Percentiles rank a stretch among this genome's conserved stretches.
Evolutionary conservation across 92 coral and sea anemone genomes (phyloP).

Genomic region (Heteractis magnifica): DNA sequence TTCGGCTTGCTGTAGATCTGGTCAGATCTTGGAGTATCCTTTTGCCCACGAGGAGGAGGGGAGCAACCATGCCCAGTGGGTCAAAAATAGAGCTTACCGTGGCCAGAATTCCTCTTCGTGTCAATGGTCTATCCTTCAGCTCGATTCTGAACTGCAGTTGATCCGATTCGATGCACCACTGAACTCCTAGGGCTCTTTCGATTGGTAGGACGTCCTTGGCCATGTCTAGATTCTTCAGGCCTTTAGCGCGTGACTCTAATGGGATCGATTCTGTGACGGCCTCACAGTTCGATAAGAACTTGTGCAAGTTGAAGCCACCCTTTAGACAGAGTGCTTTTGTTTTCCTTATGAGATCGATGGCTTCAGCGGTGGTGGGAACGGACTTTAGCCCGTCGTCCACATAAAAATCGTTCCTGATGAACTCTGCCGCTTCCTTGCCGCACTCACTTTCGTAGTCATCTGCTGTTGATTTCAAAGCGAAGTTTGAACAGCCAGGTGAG

Average conservation of each 20-base stretch:
- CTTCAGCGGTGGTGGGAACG: neutral
- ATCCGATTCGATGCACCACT: constrained; percentile 32
- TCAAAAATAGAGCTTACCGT: constrained; percentile 46
- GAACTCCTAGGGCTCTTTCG: neutral
- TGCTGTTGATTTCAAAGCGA: neutral
- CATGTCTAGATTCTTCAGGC: neutral
- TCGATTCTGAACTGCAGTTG: constrained; percentile 29
- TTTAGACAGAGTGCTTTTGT: neutral
- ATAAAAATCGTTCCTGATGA: neutral
- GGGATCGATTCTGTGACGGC: neutral
- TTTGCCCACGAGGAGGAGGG: constrained; percentile 40
- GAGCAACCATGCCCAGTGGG: constrained; percentile 54
- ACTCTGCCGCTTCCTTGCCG: neutral
- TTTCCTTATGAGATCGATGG: neutral
- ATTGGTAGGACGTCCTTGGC: neutral
- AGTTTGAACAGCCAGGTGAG: constrained; percentile 26
- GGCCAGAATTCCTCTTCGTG: constrained; percentile 50
- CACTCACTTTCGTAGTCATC: neutral
- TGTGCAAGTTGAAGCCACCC: constrained; percentile 8
- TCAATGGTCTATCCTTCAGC: constrained; percentile 37
- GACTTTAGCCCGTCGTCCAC: neutral
- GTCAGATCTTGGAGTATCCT: constrained; percentile 36
- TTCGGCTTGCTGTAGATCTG: neutral
- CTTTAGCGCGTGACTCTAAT: neutral
- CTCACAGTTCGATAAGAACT: neutral